Percentiles rank a stretch among this genome's conserved stretches.
Evolutionary conservation across 2,797 vertebrate species (phyloP).

Genomic region (Oreochromis mossambicus): DNA sequence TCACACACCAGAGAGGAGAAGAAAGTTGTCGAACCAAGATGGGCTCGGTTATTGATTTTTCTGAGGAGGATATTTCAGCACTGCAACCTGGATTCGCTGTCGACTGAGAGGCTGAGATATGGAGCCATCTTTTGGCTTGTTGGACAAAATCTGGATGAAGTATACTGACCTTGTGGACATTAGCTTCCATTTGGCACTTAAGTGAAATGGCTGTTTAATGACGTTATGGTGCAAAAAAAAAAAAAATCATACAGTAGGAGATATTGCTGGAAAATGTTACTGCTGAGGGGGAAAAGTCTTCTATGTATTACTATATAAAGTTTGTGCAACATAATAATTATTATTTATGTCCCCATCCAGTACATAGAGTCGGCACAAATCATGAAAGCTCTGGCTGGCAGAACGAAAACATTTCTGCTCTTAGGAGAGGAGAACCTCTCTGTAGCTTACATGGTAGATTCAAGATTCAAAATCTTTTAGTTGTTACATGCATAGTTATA

Average conservation of each 20-base stretch:
- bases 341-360: not conserved
- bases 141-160: not conserved
- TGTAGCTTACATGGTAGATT: not conserved
- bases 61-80: not conserved
- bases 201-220: not conserved
- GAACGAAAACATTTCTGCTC: accelerated
- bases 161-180: not conserved
- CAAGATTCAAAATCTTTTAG: not conserved
- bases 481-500: not conserved
- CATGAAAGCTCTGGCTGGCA: not conserved
- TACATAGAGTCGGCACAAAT: not conserved
- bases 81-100: not conserved
- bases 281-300: not conserved
- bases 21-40: not conserved
- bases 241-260: not conserved
- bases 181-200: not conserved
- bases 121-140: not conserved
- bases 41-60: conserved; percentile 17
- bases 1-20: not conserved
- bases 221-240: not conserved
- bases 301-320: not conserved
- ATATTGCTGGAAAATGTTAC: not conserved
- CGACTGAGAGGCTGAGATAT: not conserved
- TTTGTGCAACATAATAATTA: not conserved
- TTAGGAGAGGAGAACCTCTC: not conserved